Base-by-base conservation (phyloP, 2,888 invertebrate species). In the Nineta flava region DNA sequence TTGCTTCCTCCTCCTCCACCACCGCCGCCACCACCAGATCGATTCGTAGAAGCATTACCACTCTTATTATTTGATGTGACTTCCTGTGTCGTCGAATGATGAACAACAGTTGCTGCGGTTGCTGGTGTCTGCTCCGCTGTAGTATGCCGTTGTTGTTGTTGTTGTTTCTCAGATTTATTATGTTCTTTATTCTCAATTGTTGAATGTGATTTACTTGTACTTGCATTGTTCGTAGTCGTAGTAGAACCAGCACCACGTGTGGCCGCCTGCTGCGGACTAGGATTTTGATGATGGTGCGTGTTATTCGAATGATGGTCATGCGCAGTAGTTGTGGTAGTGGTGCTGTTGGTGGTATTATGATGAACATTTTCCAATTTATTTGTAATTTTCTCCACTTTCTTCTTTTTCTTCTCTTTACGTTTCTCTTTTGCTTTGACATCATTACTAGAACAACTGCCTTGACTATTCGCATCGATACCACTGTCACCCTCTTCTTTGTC, bases 401-500 rank as follows among this genome's bases (percentile, higher is more conserved):
- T 76, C 60, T 76, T 77, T 59, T 83, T 84, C 60, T 79, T 77
- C 55, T 79, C 80, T 58, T 78, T 81, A 55, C 79, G 70, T 58
- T 75, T 77, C 48, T 79, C 78, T 52, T 77, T 78, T 35, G 80
- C 76, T 63, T 87, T 87, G 50, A 84, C 83, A 61, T 90, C 88
- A 54, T 83, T 86, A 57, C 87, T 87, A 45, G 86, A 86, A 65
- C 87, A 90, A 52, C 88, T 88, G 45, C 88, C 90, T 72, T 90
- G 88, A 58, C 84, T 85, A 66, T 86, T 86, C 52, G 85, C 85
- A 65, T 91, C 91, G 58, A 91, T 88, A 54, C 91, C 91, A 57
- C 87, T 88, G 67, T 88, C 87, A 21, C 87, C 87, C 65, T 90
- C 90, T 64, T 91, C 90, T 60, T 83, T 81, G 58, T 81, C 80